These are phyloP conservation scores for Oligia latruncula DNA, from an alignment of 2,888 invertebrate genomes.

Conservation along the genomic window DNA sequence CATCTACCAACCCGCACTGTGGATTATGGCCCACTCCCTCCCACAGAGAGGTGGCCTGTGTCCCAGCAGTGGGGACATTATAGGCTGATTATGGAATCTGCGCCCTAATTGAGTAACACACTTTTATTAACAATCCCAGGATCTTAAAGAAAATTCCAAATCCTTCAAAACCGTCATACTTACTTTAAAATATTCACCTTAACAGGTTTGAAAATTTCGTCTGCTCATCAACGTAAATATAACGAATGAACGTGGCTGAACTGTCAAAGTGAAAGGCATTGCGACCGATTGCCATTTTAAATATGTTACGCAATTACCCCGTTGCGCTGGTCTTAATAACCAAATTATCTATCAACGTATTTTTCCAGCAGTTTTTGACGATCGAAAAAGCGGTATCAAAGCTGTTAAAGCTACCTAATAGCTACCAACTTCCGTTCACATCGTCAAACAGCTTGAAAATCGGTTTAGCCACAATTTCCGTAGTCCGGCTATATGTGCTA, in stretches of 20 bases:
- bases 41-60: no score
- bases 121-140: no score
- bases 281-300: background rate
- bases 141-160: no score
- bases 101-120: no score
- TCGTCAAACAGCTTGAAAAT: conserved; percentile 37
- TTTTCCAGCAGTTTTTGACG: background rate
- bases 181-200: no score
- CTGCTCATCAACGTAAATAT: background rate
- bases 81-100: no score
- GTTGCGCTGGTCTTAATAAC: background rate
- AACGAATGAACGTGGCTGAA: background rate
- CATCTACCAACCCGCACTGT: no score
- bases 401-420: conserved; percentile 15
- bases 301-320: background rate
- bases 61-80: no score
- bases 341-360: no score
- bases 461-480: conserved; percentile 36
- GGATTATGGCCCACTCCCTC: no score
- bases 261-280: background rate
- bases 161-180: no score
- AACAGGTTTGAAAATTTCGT: background rate
- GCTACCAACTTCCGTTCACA: conserved; percentile 12
- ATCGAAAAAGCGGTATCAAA: conserved; percentile 3
- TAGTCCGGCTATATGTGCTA: conserved; percentile 7